These are phyloP conservation scores for Temnothorax unifasciatus DNA, from an alignment of 2,888 invertebrate genomes.

Conservation along the genomic window DNA sequence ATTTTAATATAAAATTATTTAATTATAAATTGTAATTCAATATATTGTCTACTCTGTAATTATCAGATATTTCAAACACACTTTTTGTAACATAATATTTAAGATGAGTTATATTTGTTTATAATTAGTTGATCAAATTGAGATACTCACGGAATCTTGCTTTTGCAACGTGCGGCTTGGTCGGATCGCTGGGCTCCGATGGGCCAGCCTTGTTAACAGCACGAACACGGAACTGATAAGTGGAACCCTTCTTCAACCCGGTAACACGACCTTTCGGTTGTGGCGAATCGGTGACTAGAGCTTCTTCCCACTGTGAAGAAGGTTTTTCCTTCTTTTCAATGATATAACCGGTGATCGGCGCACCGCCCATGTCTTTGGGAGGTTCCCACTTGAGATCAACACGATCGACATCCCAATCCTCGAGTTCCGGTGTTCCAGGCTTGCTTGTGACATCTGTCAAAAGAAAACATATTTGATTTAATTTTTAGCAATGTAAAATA, in stretches of 20 bases:
- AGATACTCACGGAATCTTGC: slow-evolving; percentile 92
- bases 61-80: neutral
- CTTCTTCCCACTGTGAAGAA: slow-evolving; percentile 93
- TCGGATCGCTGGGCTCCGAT: slow-evolving; percentile 96
- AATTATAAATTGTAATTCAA: slow-evolving; percentile 9
- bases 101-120: neutral
- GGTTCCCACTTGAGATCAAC: slow-evolving; percentile 95
- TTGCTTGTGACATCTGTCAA: slow-evolving; percentile 92
- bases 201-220: slow-evolving; percentile 98
- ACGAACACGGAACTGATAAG: slow-evolving; percentile 97
- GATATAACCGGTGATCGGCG: slow-evolving; percentile 94
- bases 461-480: neutral
- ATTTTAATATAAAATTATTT: slow-evolving; percentile 5
- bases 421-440: slow-evolving; percentile 94
- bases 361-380: slow-evolving; percentile 92
- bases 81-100: neutral
- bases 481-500: neutral
- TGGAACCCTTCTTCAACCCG: slow-evolving; percentile 95
- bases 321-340: slow-evolving; percentile 96
- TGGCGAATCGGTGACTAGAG: slow-evolving; percentile 89
- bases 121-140: neutral
- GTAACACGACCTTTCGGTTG: slow-evolving; percentile 94
- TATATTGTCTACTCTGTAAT: neutral
- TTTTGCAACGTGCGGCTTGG: slow-evolving; percentile 95
- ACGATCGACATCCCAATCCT: slow-evolving; percentile 96